Conservation (phyloP, 2,888 invertebrate genomes). For the Parnassius apollo region DNA sequence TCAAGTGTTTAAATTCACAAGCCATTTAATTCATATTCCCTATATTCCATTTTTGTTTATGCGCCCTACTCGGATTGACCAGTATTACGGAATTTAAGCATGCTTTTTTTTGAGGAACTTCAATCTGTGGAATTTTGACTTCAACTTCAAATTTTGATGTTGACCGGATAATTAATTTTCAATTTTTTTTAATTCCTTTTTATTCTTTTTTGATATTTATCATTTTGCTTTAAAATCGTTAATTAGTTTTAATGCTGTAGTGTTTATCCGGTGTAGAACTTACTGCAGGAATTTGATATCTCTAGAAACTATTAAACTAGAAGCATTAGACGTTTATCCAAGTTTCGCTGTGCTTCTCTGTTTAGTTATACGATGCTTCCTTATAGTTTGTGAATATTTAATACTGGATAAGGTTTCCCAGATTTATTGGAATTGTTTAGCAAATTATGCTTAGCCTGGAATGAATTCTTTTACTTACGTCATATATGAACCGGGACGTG, state of each 20-base stretch:
- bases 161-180: too few relatives aligned
- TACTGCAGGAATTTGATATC: background rate
- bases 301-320: slow-evolving; percentile 1
- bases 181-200: too few relatives aligned
- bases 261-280: background rate
- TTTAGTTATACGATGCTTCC: background rate
- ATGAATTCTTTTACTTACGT: too few relatives aligned
- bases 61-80: background rate
- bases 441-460: too few relatives aligned
- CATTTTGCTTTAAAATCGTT: background rate
- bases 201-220: too few relatives aligned
- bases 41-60: slow-evolving; percentile 24
- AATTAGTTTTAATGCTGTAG: background rate
- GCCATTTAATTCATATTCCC: slow-evolving; percentile 18
- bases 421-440: too few relatives aligned
- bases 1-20: slow-evolving; percentile 27
- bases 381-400: background rate
- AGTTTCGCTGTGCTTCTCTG: slow-evolving; percentile 1
- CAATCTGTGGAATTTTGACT: too few relatives aligned
- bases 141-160: too few relatives aligned
- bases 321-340: slow-evolving; percentile 4
- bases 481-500: too few relatives aligned
- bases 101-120: too few relatives aligned
- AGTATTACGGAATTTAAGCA: too few relatives aligned
- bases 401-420: background rate